Percentiles rank a stretch among this genome's conserved stretches.
Conservation (phyloP, 2,888 invertebrate species). For the Nyleta sp. region DNA sequence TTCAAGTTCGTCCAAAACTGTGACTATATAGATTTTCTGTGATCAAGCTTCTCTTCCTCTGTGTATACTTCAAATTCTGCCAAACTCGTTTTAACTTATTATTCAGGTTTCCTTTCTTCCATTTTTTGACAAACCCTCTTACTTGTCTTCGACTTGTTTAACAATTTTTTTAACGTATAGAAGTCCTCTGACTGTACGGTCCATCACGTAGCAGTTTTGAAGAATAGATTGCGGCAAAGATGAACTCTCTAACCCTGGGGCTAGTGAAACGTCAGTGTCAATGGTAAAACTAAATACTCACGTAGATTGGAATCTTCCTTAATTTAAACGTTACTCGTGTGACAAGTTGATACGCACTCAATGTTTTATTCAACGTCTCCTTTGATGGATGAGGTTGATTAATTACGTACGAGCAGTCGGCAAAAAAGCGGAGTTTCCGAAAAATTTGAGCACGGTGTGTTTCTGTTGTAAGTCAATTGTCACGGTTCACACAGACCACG, state of each 20-base stretch:
- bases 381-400: slow-evolving; percentile 41
- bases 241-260: slow-evolving; percentile 42
- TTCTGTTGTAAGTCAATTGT: slow-evolving; percentile 7
- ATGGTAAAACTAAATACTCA: slow-evolving; percentile 28
- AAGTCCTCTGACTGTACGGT: slow-evolving; percentile 6
- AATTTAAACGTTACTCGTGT: slow-evolving; percentile 42
- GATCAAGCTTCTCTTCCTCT: too few species aligned
- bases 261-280: slow-evolving; percentile 38
- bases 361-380: slow-evolving; percentile 42
- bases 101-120: too few species aligned
- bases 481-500: slow-evolving; percentile 12
- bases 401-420: slow-evolving; percentile 11
- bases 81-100: too few species aligned
- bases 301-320: slow-evolving; percentile 38
- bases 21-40: too few species aligned
- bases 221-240: slow-evolving; percentile 30
- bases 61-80: too few species aligned
- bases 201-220: slow-evolving; percentile 25
- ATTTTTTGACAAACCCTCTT: too few species aligned
- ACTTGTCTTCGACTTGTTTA: too few species aligned
- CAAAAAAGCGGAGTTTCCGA: slow-evolving; percentile 13
- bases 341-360: slow-evolving; percentile 34
- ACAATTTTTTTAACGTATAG: neutral
- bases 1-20: too few species aligned
- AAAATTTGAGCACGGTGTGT: slow-evolving; percentile 19